Percentiles rank a stretch among this genome's conserved stretches.
These are phyloP conservation scores for Cyphomyrmex costatus DNA, from an alignment of 1,140 invertebrate species.

Conservation along the genomic window DNA sequence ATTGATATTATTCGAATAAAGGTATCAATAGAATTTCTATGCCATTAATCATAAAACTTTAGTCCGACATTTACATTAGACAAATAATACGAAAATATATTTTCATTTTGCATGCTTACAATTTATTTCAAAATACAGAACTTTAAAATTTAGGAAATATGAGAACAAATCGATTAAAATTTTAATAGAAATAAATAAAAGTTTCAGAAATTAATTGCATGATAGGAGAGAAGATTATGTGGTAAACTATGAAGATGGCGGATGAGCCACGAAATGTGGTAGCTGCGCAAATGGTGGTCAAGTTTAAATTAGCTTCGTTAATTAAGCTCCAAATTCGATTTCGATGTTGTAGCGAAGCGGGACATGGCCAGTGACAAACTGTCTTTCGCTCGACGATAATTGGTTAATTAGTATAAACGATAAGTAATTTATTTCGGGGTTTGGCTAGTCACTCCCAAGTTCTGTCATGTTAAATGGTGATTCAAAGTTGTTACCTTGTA, in stretches of 20 bases:
- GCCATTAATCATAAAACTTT: background rate
- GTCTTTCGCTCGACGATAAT: constrained; percentile 55
- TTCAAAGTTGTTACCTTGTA: constrained; percentile 36
- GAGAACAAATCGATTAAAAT: background rate
- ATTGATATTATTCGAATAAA: constrained; percentile 4
- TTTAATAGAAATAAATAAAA: background rate
- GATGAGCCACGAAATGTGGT: background rate
- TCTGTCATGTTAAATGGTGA: constrained; percentile 34
- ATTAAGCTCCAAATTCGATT: constrained; percentile 78
- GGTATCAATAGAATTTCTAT: background rate
- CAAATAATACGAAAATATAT: background rate
- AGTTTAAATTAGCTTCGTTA: constrained; percentile 78
- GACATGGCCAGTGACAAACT: constrained; percentile 56
- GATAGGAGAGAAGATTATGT: constrained; percentile 16
- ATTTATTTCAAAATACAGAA: background rate
- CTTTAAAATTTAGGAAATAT: background rate
- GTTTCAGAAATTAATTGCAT: constrained; percentile 7
- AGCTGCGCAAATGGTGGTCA: constrained; percentile 46
- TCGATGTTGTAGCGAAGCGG: constrained; percentile 22
- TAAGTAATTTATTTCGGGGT: constrained; percentile 50
- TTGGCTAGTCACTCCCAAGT: background rate
- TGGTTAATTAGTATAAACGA: constrained; percentile 58
- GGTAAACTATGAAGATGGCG: background rate
- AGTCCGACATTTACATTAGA: background rate
- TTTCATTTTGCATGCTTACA: background rate